phyloP scores from a whole-genome alignment of 2,113 vertebrate genomes.

The Perca fluviatilis region DNA sequence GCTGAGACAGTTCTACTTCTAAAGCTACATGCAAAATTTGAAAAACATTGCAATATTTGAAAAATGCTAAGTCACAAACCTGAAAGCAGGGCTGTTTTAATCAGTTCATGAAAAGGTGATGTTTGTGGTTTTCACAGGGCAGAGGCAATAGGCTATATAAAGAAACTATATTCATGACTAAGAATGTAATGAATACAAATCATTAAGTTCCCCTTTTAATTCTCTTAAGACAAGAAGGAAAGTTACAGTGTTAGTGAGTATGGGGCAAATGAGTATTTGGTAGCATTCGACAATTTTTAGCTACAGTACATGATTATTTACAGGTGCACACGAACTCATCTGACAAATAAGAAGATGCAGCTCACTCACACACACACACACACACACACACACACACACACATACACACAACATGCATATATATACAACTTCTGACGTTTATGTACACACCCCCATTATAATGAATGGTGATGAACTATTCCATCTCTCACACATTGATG shows the following conservation, averaged over 20 bases:
- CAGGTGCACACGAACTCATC: constrained; percentile 18
- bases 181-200: constrained; percentile 13
- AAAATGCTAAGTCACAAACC: too few relatives aligned
- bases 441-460: not conserved
- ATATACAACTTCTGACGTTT: not conserved
- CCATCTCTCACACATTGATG: not conserved
- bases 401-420: not conserved
- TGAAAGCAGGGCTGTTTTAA: too few relatives aligned
- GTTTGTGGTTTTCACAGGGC: not conserved
- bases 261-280: constrained; percentile 15
- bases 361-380: not conserved
- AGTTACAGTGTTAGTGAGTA: not conserved
- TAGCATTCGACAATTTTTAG: constrained; percentile 3
- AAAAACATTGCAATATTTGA: too few relatives aligned
- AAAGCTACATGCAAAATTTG: too few relatives aligned
- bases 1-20: too few relatives aligned
- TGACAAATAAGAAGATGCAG: constrained; percentile 10
- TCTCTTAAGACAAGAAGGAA: not conserved
- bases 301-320: constrained; percentile 33
- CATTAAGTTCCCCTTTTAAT: constrained; percentile 3
- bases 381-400: not conserved
- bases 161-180: not conserved
- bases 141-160: not conserved
- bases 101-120: too few relatives aligned
- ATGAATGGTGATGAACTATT: not conserved